Evolutionary conservation across 92 coral and sea anemone genomes (phyloP), one percentile per base, ranked within the genome.

Genomic region (Actinostola sp.): DNA sequence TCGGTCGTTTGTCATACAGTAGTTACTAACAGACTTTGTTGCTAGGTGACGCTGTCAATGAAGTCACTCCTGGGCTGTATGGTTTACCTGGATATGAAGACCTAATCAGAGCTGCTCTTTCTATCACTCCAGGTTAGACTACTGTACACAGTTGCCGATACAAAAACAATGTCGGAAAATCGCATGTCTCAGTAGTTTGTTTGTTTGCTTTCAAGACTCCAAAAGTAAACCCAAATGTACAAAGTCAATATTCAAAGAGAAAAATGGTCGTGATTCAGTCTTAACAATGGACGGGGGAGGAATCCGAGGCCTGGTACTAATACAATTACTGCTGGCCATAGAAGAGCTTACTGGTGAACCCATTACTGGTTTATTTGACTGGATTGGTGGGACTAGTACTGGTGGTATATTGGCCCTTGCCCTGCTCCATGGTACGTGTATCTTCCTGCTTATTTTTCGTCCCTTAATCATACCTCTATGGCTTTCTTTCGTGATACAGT

Each of bases 341-440:
- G 99, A 95, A 70, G 97, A 92, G 76, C 83, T 95, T 63, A 87
- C 97, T 10, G 93, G 93, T 71, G 95, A 89, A 73, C 94, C 96
- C 0, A 74, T 95, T 29, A 71, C 77, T 26, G 72, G 78, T 32
- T 63, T 95, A 66, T 95, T 95, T 89, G 99, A 95, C 77, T 95
- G 99, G 99, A 92, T 95, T 8, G 91, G 90, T 11, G 99, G 99
- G 23, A 95, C 99, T 2, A 95, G 99, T 57, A 95, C 96, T 15
- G 99, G 99, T 8, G 99, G 99, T 0, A 95, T 95, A 29, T 67
- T 95, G 12, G 88, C 99, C 7, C 88, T 95, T 19, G 97, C 92
- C 38, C 30, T 95, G 16, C 63, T 88, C 0, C 97, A 88, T 61
- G 99, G 99, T 92, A 75, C 45, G n/a, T n/a, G n/a, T n/a, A n/a